These are phyloP conservation scores for Nannoperca australis DNA, from an alignment of 2,797 vertebrate species.

Conservation along the genomic window DNA sequence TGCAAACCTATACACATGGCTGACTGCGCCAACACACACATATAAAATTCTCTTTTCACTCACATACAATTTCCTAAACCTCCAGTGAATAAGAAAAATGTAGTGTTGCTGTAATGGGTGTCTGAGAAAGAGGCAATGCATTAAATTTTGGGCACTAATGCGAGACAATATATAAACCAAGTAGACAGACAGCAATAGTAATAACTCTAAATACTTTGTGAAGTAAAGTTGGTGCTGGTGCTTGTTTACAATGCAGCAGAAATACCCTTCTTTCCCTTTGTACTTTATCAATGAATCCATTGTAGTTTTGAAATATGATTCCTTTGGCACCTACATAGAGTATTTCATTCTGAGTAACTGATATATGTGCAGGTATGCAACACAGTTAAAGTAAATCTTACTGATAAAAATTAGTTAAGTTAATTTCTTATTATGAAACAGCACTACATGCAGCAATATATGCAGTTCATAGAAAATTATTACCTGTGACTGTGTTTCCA, in stretches of 20 bases:
- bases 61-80: slow-evolving; percentile 56
- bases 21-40: slow-evolving; percentile 20
- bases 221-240: slow-evolving; percentile 23
- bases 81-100: slow-evolving; percentile 64
- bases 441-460: not conserved
- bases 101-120: slow-evolving; percentile 57
- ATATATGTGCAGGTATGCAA: not conserved
- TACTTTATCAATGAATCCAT: slow-evolving; percentile 9
- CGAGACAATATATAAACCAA: slow-evolving; percentile 39
- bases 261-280: not conserved
- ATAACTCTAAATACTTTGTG: slow-evolving; percentile 40
- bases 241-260: slow-evolving; percentile 19
- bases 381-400: not conserved
- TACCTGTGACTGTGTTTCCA: not conserved
- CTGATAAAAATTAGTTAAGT: not conserved
- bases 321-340: not conserved
- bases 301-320: slow-evolving; percentile 10
- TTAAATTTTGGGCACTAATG: slow-evolving; percentile 52
- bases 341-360: not conserved
- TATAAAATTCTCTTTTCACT: slow-evolving; percentile 50
- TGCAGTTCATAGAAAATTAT: too few relatives aligned
- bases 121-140: slow-evolving; percentile 42
- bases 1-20: slow-evolving; percentile 27
- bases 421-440: not conserved
- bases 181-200: slow-evolving; percentile 8